Conservation (phyloP, 2,888 invertebrate species). For the Venustoraphidia nigricollis region DNA sequence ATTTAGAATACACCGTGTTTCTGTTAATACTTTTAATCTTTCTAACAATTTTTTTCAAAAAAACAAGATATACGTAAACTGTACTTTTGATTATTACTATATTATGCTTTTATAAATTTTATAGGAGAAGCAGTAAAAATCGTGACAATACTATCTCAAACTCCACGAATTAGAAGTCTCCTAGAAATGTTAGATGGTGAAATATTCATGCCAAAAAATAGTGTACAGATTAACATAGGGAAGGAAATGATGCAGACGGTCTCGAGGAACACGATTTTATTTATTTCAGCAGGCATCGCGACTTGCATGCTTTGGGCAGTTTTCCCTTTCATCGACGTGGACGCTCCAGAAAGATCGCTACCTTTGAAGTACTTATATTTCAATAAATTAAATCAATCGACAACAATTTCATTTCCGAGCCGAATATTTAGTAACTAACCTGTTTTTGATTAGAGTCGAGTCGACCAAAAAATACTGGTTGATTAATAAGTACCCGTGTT, state of each 20-base stretch:
- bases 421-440: too few species aligned
- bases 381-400: too few species aligned
- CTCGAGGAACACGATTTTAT: conserved; percentile 14
- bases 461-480: too few species aligned
- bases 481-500: too few species aligned
- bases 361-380: not conserved
- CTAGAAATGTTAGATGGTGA: conserved; percentile 11
- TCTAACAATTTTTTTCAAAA: too few species aligned
- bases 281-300: conserved; percentile 15
- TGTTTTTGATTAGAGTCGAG: too few species aligned
- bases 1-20: too few species aligned
- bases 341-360: conserved; percentile 1
- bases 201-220: conserved; percentile 16
- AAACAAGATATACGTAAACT: too few species aligned
- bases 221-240: conserved; percentile 14
- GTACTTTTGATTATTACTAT: too few species aligned
- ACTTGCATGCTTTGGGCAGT: conserved; percentile 21
- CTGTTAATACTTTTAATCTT: too few species aligned
- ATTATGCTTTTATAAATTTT: too few species aligned
- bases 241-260: conserved; percentile 14
- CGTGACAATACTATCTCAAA: conserved; percentile 5
- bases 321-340: conserved; percentile 19
- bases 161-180: conserved; percentile 1
- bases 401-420: too few species aligned
- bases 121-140: conserved; percentile 4